Conservation (phyloP, 2,113 vertebrate genomes). For the Hoplias malabaricus region DNA sequence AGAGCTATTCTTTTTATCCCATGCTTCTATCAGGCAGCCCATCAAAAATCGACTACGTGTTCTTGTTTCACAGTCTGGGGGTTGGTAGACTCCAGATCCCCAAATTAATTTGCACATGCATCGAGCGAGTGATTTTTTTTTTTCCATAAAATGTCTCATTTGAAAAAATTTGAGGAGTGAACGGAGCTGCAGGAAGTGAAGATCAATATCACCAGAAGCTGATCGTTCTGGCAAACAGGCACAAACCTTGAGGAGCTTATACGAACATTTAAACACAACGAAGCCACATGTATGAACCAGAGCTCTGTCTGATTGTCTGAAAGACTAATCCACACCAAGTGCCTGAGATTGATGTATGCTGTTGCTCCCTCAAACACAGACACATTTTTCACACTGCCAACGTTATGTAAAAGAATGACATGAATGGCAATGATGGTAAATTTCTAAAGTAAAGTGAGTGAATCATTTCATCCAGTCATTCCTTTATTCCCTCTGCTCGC, state of each 20-base stretch:
- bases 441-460: not conserved
- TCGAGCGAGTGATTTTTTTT: too few species aligned
- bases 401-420: conserved; percentile 14
- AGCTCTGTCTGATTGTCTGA: not conserved
- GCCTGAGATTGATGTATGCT: not conserved
- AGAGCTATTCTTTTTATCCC: too few species aligned
- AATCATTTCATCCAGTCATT: conserved; percentile 26
- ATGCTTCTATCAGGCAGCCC: too few species aligned
- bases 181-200: not conserved
- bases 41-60: too few species aligned
- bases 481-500: conserved; percentile 5
- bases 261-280: not conserved
- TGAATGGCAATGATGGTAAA: not conserved
- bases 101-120: too few species aligned
- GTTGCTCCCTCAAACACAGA: not conserved
- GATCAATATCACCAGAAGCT: not conserved
- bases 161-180: not conserved
- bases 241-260: not conserved
- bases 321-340: not conserved
- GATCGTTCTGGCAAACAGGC: not conserved
- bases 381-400: not conserved
- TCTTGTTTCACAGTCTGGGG: too few species aligned
- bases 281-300: not conserved
- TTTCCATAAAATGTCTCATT: too few species aligned
- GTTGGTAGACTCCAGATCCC: too few species aligned